phyloP scores from a whole-genome alignment of 1,140 invertebrate genomes.

The Drosophila mojavensis region DNA sequence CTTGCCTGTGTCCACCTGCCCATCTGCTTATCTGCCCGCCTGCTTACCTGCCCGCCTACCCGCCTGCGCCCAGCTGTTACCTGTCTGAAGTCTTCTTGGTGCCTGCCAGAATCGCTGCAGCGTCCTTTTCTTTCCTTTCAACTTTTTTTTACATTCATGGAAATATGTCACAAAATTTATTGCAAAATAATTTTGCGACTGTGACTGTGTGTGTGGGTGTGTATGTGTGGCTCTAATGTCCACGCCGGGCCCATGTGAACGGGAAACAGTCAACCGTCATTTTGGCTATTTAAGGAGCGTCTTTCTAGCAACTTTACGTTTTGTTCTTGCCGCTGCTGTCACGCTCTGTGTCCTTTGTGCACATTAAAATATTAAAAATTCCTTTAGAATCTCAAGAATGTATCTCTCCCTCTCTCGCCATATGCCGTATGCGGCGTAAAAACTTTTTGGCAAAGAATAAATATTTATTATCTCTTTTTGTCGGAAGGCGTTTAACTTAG shows the following conservation, averaged over 20 bases:
- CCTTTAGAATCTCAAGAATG: slow-evolving; percentile 55
- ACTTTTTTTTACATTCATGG: slow-evolving; percentile 68
- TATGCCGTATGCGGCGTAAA: slow-evolving; percentile 18
- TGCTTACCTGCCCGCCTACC: no score
- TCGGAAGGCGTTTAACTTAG: slow-evolving; percentile 41
- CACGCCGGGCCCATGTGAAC: slow-evolving; percentile 27
- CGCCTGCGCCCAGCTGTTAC: slow-evolving; percentile 65
- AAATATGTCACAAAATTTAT: slow-evolving; percentile 83
- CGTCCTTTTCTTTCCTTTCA: slow-evolving; percentile 22
- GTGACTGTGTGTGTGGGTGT: neutral
- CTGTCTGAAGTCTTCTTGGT: slow-evolving; percentile 55
- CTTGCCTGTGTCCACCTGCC: no score
- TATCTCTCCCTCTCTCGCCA: neutral
- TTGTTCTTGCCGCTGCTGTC: slow-evolving; percentile 26
- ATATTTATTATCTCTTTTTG: slow-evolving; percentile 38
- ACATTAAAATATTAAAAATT: slow-evolving; percentile 82
- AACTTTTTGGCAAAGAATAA: slow-evolving; percentile 29
- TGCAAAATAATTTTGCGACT: slow-evolving; percentile 76
- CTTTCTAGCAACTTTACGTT: slow-evolving; percentile 29
- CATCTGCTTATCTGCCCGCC: neutral
- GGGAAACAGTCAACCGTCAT: slow-evolving; percentile 35
- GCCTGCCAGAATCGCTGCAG: slow-evolving; percentile 30
- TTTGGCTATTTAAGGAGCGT: slow-evolving; percentile 38
- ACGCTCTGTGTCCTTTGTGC: slow-evolving; percentile 34
- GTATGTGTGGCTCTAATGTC: slow-evolving; percentile 41